A percentile compares a stretch with the other conserved stretches of the same genome.
Evolutionary conservation across 2,113 vertebrate genomes (phyloP).

Genomic region (Odobenus rosmarus): DNA sequence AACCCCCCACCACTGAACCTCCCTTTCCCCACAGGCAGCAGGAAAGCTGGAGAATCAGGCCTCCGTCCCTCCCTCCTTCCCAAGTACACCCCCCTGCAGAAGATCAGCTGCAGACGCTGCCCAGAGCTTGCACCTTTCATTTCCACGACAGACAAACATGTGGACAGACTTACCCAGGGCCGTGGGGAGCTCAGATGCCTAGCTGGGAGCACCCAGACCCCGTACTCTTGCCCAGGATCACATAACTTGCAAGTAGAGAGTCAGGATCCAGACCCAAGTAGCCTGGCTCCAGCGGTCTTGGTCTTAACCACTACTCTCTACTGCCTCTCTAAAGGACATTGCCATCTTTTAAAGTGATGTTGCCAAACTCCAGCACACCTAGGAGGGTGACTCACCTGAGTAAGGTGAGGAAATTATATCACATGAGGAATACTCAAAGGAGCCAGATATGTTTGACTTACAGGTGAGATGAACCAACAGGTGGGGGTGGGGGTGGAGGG

Average conservation of each 20-base stretch:
- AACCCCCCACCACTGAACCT: background rate
- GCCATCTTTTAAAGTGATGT: background rate
- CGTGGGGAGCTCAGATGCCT: background rate
- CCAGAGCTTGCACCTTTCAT: background rate
- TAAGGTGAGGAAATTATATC: background rate
- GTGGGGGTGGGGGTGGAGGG: too few species aligned
- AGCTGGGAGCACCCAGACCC: background rate
- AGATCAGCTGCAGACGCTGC: background rate
- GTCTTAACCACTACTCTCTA: background rate
- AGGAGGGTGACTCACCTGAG: background rate
- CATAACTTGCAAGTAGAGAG: background rate
- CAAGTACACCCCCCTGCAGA: background rate
- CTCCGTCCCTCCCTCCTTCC: background rate
- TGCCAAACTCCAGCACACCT: background rate
- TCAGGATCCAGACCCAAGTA: background rate
- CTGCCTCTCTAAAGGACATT: background rate
- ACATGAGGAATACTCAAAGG: background rate
- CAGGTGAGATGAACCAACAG: slow-evolving; percentile 1
- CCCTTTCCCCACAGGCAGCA: background rate
- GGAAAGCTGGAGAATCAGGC: background rate
- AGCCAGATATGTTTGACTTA: background rate
- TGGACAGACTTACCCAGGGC: background rate
- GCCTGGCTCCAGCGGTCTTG: background rate
- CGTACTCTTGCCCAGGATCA: background rate
- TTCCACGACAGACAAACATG: background rate